Conservation (phyloP, 1,140 invertebrate genomes). For the Babylonia areolata region DNA sequence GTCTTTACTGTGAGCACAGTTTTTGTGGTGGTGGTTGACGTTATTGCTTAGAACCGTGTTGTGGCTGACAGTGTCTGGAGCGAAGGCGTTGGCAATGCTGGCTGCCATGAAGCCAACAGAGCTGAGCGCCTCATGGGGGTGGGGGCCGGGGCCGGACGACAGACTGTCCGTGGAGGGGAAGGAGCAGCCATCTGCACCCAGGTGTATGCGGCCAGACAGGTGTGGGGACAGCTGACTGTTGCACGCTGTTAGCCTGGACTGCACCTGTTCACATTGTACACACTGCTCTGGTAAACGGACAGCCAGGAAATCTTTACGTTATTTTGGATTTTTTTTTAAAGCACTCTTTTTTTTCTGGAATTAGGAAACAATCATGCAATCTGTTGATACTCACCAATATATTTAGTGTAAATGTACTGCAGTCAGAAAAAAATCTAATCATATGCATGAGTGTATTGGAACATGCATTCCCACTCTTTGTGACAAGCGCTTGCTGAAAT, state of each 20-base stretch:
- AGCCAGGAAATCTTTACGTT: too few relatives aligned
- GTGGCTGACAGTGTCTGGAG: background rate
- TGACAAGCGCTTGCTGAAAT: too few relatives aligned
- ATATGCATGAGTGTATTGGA: too few relatives aligned
- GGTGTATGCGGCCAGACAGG: conserved; percentile 15
- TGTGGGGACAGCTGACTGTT: conserved; percentile 38
- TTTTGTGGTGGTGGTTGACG: background rate
- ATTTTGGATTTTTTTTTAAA: too few relatives aligned
- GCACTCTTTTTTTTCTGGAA: too few relatives aligned
- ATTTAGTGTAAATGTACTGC: too few relatives aligned
- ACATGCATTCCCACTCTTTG: too few relatives aligned
- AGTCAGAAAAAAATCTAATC: too few relatives aligned
- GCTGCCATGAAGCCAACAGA: conserved; percentile 16
- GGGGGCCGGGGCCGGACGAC: background rate
- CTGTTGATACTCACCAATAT: too few relatives aligned
- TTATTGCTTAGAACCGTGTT: background rate
- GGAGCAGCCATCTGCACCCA: background rate
- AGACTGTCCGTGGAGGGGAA: conserved; percentile 39
- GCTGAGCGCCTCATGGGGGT: background rate
- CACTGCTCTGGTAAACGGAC: too few relatives aligned
- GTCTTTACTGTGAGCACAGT: background rate
- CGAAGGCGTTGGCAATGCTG: background rate
- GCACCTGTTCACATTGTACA: background rate
- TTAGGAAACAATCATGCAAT: too few relatives aligned
- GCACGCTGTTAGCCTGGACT: conserved; percentile 26